Evolutionary conservation across 2,888 invertebrate genomes (phyloP).

Genomic region (Aradus depressus): DNA sequence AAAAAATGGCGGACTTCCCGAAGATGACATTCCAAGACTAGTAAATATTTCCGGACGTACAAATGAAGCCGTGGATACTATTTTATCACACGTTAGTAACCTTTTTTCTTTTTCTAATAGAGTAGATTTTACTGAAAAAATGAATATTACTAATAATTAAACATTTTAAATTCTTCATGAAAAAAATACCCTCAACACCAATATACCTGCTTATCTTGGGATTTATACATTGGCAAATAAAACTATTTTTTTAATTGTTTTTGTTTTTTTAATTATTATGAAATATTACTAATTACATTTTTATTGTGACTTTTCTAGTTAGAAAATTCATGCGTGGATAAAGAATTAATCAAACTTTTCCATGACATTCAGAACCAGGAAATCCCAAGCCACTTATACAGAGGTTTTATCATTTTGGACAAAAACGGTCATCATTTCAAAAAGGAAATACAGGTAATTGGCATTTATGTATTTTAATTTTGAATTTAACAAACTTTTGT

Average conservation of each 20-base stretch:
- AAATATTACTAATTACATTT: neutral
- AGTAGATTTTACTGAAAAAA: neutral
- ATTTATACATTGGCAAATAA: no score
- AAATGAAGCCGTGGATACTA: conserved; percentile 54
- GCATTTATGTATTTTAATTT: neutral
- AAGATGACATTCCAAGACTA: conserved; percentile 58
- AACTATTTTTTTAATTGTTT: no score
- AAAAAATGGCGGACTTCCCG: conserved; percentile 49
- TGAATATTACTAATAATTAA: neutral
- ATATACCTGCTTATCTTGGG: no score
- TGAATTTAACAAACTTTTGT: neutral
- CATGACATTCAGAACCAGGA: conserved; percentile 43
- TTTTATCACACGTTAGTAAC: conserved; percentile 48
- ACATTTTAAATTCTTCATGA: neutral
- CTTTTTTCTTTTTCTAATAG: neutral
- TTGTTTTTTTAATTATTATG: neutral
- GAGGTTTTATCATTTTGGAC: conserved; percentile 56
- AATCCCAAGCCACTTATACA: conserved; percentile 53
- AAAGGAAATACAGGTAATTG: conserved; percentile 27
- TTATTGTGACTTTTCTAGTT: conserved; percentile 32
- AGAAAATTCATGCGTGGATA: conserved; percentile 48
- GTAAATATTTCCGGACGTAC: conserved; percentile 69
- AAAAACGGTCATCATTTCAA: conserved; percentile 18
- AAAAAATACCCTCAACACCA: neutral
- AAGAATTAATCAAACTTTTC: conserved; percentile 48